phyloP scores from a whole-genome alignment of 2,888 invertebrate species.

The Encarsia formosa region DNA sequence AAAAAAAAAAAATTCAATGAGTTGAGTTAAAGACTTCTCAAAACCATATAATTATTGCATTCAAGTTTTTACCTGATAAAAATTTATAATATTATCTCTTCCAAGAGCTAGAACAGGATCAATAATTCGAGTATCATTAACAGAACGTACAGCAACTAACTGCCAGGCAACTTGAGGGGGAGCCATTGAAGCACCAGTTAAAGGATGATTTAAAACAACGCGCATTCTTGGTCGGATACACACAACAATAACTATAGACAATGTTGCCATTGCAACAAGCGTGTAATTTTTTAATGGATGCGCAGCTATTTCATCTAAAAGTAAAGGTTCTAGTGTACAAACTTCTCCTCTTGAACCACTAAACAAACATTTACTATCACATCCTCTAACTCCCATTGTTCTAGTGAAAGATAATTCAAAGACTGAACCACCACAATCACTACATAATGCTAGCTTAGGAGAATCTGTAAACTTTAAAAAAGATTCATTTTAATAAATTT shows the following conservation, averaged over 20 bases:
- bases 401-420: constrained; percentile 89
- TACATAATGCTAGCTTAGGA: constrained; percentile 71
- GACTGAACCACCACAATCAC: constrained; percentile 93
- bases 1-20: too few relatives aligned
- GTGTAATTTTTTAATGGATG: constrained; percentile 71
- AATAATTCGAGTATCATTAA: constrained; percentile 62
- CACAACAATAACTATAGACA: constrained; percentile 82
- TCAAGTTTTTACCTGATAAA: constrained; percentile 69
- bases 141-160: constrained; percentile 76
- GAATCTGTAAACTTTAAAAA: constrained; percentile 63
- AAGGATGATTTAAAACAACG: constrained; percentile 72
- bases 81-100: constrained; percentile 76
- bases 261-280: constrained; percentile 87
- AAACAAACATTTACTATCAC: constrained; percentile 89
- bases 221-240: constrained; percentile 73
- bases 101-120: constrained; percentile 89
- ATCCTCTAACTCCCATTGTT: constrained; percentile 81
- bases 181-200: constrained; percentile 68
- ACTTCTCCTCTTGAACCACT: constrained; percentile 97
- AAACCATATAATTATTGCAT: too few relatives aligned
- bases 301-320: constrained; percentile 55
- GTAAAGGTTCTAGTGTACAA: constrained; percentile 68
- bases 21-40: too few relatives aligned
- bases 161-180: constrained; percentile 93
- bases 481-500: too few relatives aligned